Evolutionary conservation across 2,888 invertebrate genomes (phyloP), one percentile per base, ranked within the genome.

Genomic region (Nemotelus nigrinus): DNA sequence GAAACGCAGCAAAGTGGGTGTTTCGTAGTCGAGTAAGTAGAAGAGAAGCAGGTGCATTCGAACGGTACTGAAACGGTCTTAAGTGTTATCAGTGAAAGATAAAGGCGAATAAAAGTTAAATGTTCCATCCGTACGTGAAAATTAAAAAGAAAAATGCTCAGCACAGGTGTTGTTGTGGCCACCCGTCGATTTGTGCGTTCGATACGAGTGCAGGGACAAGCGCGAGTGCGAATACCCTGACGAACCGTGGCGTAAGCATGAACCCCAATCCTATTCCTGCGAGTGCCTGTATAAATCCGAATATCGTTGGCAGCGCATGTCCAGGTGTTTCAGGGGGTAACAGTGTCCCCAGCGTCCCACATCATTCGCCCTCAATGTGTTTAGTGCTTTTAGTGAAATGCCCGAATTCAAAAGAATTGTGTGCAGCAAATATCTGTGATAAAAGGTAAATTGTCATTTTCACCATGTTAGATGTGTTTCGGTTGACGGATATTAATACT

Each of bases 381-480:
- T 85, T 86, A 84, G 86, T 86, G 84, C 85, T 86, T 84, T 85
- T 86, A 84, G 87, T 86, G 83, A 86, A 87, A 85, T 86, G 86
- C 83, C 87, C 87, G 80, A 87, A 86, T 85, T 86, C 87, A 79
- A 86, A 86, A 83, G 87, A 86, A 84, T 86, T 86, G 83, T 87
- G 86, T 83, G 84, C 82, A 77, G 86, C 85, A 82, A 85, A 84
- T 84, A 85, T 86, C 86, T 86, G 86, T 86, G 86, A 86, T 86
- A 86, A 86, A 86, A 86, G 86, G 86, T 86, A 86, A 85, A 58
- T 45, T 25, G 60, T 25, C 25, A 25, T 25, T 25, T 25, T 25
- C 25, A 25, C 25, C 25, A 25, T 25, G 25, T 25, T 25, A 25
- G 25, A 25, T 25, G 25, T 25, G 25, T 25, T 25, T 25, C 25